These are phyloP conservation scores for Palaemon carinicauda DNA, from an alignment of 1,140 invertebrate genomes.

Conservation along the genomic window DNA sequence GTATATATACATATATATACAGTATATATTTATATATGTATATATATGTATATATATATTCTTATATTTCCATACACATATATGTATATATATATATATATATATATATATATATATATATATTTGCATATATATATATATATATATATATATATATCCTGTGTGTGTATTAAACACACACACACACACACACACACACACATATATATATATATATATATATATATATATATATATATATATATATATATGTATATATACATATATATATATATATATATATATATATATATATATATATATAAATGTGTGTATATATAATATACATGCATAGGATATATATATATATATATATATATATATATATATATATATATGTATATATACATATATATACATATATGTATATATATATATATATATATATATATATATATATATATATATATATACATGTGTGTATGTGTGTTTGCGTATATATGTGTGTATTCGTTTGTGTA, in stretches of 20 bases:
- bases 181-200: no score
- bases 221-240: neutral
- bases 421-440: no score
- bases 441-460: no score
- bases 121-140: neutral
- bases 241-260: constrained; percentile 4
- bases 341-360: neutral
- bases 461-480: no score
- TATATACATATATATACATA: no score
- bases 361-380: neutral
- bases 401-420: no score
- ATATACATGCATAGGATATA: neutral
- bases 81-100: neutral
- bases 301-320: no score
- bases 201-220: constrained; percentile 21
- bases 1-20: neutral
- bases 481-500: no score
- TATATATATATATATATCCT: neutral
- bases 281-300: neutral
- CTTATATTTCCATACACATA: neutral
- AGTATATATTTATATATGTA: neutral
- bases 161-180: no score
- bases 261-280: neutral
- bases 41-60: neutral
- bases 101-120: neutral